A percentile compares a stretch with the other conserved stretches of the same genome.
Evolutionary conservation across 2,113 vertebrate species (phyloP).

Genomic region (Fukomys damarensis): DNA sequence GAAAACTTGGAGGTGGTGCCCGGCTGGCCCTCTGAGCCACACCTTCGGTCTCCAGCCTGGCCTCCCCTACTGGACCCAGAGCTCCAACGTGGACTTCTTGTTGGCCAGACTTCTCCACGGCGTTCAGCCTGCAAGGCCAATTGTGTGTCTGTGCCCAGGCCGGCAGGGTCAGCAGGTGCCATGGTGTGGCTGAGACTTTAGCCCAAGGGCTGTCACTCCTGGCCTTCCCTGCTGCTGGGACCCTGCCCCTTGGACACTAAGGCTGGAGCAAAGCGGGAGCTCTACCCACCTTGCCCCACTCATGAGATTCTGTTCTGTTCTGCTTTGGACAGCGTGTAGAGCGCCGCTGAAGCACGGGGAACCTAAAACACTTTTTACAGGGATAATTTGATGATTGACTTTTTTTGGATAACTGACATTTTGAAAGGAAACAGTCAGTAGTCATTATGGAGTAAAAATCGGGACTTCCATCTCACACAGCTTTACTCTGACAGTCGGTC

Average conservation of each 20-base stretch:
- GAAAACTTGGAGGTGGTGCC: background rate
- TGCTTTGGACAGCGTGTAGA: background rate
- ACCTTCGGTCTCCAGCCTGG: background rate
- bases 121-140: background rate
- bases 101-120: background rate
- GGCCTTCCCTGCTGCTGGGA: background rate
- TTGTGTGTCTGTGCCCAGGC: background rate
- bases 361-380: background rate
- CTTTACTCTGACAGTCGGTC: background rate
- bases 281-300: background rate
- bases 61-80: background rate
- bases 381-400: background rate
- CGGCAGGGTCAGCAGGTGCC: background rate
- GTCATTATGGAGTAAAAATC: background rate
- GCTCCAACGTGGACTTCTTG: background rate
- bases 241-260: background rate
- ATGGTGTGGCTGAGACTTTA: background rate
- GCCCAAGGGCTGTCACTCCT: rapidly evolving
- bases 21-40: background rate
- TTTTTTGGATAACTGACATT: conserved; percentile 45
- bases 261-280: background rate
- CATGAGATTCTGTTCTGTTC: background rate
- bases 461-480: background rate
- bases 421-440: conserved; percentile 29
- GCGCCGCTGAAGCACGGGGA: background rate